phyloP scores from a whole-genome alignment of 2,888 invertebrate species.

The Orthonevra nobilis region DNA sequence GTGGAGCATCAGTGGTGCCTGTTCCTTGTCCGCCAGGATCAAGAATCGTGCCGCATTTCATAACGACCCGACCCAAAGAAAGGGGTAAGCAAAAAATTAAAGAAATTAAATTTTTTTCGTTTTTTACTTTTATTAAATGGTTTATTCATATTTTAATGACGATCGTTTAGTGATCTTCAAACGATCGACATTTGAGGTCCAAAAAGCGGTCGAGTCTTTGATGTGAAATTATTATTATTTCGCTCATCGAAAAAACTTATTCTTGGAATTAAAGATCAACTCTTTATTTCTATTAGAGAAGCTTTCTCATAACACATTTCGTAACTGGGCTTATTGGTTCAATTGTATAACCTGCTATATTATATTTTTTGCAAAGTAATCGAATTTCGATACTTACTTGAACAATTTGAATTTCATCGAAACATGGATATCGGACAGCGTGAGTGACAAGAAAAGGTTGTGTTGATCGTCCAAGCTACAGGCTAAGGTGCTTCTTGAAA shows the following conservation, averaged over 20 bases:
- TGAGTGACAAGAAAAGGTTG: no score
- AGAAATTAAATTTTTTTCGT: slow-evolving; percentile 33
- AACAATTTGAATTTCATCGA: no score
- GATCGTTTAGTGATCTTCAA: slow-evolving; percentile 2
- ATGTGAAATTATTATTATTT: not conserved
- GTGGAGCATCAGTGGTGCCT: slow-evolving; percentile 71
- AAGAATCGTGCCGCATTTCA: slow-evolving; percentile 76
- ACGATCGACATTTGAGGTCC: no score
- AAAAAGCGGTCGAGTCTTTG: slow-evolving; percentile 6
- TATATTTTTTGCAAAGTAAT: no score
- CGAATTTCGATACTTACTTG: no score
- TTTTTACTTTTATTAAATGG: no score
- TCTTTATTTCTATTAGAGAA: not conserved
- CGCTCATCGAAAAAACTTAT: not conserved
- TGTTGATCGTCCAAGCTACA: no score
- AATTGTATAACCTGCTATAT: no score
- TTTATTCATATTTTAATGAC: slow-evolving; percentile 31
- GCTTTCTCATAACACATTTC: no score
- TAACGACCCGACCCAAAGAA: slow-evolving; percentile 74
- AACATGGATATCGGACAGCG: no score
- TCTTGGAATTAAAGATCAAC: not conserved
- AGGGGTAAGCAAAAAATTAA: slow-evolving; percentile 75
- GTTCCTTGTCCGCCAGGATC: slow-evolving; percentile 79
- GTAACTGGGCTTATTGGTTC: no score
- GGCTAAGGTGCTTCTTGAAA: no score